Conservation (phyloP, 2,113 vertebrate genomes). For the Ivindomyrus marchei region DNA sequence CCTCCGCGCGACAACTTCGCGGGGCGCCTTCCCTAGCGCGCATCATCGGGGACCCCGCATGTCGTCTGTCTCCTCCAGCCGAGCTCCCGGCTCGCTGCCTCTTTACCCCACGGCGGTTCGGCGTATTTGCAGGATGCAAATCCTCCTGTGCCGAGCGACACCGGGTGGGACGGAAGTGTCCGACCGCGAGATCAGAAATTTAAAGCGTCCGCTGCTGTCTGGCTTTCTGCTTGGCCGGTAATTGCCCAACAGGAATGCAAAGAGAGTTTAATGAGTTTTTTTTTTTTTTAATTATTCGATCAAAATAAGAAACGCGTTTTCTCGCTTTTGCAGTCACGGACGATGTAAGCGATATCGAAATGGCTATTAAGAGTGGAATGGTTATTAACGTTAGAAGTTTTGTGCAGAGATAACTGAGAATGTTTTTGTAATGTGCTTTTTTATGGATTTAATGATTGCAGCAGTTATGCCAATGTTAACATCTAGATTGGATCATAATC, state of each 20-base stretch:
- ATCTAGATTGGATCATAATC: slow-evolving; percentile 4
- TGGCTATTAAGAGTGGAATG: neutral
- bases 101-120: neutral
- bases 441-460: neutral
- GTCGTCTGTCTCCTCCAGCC: neutral
- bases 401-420: neutral
- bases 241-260: slow-evolving; percentile 8
- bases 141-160: neutral
- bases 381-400: neutral
- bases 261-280: neutral
- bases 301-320: neutral
- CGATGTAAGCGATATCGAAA: neutral
- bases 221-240: neutral
- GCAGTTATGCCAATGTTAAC: neutral
- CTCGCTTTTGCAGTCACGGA: neutral
- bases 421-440: neutral
- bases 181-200: slow-evolving; percentile 21
- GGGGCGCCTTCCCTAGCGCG: neutral
- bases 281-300: neutral
- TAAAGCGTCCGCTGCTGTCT: neutral
- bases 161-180: neutral
- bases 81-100: neutral
- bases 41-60: neutral
- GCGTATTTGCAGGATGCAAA: slow-evolving; percentile 18
- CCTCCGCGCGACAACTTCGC: neutral